Evolutionary conservation across 1,140 invertebrate genomes (phyloP), one percentile per base, ranked within the genome.

Genomic region (Heliothis subflexa): DNA sequence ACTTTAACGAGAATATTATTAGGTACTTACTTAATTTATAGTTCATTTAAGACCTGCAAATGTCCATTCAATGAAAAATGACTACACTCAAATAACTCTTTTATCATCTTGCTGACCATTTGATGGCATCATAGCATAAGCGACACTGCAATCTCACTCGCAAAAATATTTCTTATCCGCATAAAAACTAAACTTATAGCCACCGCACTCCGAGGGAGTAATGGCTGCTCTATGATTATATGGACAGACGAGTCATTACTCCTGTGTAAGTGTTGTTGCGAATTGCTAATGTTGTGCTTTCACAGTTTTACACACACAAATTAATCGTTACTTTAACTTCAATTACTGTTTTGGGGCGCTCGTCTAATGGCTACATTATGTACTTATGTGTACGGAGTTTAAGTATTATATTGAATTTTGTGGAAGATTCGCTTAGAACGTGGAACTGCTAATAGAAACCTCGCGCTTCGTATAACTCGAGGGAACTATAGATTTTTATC

Each of bases 201-300:
- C 85, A 84, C 84, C 83, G 79, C 89, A 84, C 78, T 79, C 70
- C 79, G 83, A 82, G 87, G 85, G 85, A 89, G 89, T 91, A 93
- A 93, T 91, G 86, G 89, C 85, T 85, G 91, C 88, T 91, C 91
- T 94, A 94, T 94, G 93, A 94, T 93, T 93, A 94, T 94, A 94
- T 93, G 91, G 93, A 94, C 93, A 94, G 93, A 92, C 90, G 91
- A 93, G 91, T 93, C 93, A 93, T 93, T 94, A 94, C 91, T 91
- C 89, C 90, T 83, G 84, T 91, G 88, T 93, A 94, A 94, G 91
- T 93, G 92, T 93, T 91, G 91, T 91, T 91, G 88, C 88, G 91
- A 94, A 92, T 92, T 92, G 91, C 91, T 94, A 94, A 94, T 93
- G 92, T 88, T 78, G 72, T 86, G 82, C 86, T 86, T 83, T 83